Evolutionary conservation across 2,113 vertebrate genomes (phyloP).

Genomic region (Podilymbus podiceps): DNA sequence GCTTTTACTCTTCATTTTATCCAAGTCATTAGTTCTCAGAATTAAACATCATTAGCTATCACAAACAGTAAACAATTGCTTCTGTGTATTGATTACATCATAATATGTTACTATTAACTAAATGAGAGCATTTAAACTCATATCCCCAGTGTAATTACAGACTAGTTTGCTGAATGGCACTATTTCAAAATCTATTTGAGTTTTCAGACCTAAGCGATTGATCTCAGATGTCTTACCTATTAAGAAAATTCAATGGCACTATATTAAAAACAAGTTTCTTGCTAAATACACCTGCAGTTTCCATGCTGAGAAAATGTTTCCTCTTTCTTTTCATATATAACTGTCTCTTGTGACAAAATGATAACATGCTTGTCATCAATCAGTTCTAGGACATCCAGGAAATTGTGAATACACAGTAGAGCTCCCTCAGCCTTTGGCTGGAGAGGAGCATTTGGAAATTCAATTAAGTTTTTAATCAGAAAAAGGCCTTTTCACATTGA

Average conservation of each 20-base stretch:
- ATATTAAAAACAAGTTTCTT: not conserved
- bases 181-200: not conserved
- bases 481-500: not conserved
- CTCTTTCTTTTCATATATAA: not conserved
- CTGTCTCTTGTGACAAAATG: not conserved
- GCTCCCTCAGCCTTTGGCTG: not conserved
- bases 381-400: not conserved
- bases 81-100: slow-evolving; percentile 5
- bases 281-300: not conserved
- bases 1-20: slow-evolving; percentile 23
- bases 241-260: not conserved
- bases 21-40: slow-evolving; percentile 30
- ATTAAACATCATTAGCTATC: not conserved
- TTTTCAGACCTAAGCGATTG: not conserved
- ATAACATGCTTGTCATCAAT: not conserved
- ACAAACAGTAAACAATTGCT: slow-evolving; percentile 18
- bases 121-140: slow-evolving; percentile 6
- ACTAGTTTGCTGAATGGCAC: not conserved
- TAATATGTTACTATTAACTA: not conserved
- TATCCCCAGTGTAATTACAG: not conserved
- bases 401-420: not conserved
- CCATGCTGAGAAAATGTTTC: not conserved
- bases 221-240: not conserved
- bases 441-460: not conserved
- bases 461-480: slow-evolving; percentile 1